These are phyloP conservation scores for Epistrophella euchroma DNA, from an alignment of 2,888 invertebrate species.

Conservation along the genomic window DNA sequence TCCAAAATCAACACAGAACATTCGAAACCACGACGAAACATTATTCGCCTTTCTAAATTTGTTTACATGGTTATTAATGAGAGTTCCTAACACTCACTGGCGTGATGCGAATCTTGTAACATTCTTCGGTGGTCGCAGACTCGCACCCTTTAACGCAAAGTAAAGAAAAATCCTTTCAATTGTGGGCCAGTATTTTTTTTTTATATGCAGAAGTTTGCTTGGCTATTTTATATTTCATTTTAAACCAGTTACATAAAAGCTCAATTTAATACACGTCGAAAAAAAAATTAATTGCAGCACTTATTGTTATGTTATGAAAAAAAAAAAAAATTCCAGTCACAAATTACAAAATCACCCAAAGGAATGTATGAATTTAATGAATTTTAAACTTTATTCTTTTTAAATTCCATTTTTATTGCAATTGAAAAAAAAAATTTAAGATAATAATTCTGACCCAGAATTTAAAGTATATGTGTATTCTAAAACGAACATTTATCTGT, in stretches of 20 bases:
- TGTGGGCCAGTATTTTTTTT: not conserved
- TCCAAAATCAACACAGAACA: too few relatives aligned
- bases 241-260: not conserved
- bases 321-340: not conserved
- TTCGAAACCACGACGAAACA: too few relatives aligned
- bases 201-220: not conserved
- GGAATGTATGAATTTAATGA: conserved; percentile 6
- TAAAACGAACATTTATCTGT: not conserved
- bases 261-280: not conserved
- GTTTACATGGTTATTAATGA: too few relatives aligned
- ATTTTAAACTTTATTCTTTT: not conserved
- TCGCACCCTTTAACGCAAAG: too few relatives aligned
- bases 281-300: not conserved
- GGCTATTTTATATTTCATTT: not conserved
- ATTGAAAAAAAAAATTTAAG: not conserved
- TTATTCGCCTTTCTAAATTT: too few relatives aligned
- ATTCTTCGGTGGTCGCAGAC: too few relatives aligned
- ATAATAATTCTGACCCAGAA: conserved; percentile 1
- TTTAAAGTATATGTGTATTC: not conserved
- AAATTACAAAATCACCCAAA: conserved; percentile 4
- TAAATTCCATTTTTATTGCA: not conserved
- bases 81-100: too few relatives aligned
- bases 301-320: not conserved
- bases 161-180: too few relatives aligned
- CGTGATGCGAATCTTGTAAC: too few relatives aligned